Base-by-base conservation (phyloP, 1,140 invertebrate genomes). In the Andricus grossulariae region DNA sequence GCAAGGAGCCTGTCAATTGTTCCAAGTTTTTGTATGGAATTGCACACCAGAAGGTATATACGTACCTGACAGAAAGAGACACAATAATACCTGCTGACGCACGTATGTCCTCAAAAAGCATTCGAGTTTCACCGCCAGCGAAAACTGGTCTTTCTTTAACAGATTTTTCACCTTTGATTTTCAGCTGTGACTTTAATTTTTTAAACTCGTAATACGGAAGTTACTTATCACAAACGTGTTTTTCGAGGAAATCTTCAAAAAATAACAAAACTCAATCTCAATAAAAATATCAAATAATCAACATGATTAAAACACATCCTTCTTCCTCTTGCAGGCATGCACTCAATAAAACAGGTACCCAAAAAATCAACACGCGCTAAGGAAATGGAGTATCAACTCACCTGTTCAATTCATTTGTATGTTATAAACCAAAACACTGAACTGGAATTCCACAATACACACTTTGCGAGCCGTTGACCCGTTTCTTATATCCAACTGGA, bases 31-130 rank as follows among this genome's bases (percentile, higher is more conserved):
- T 57, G 18, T 21, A 39, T 66, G 60, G n/a, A 66, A 66, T 66
- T 66, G 16, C 21, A 66, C 57, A 66, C 25, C 57, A 32, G 57
- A 60, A 11, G 19, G 11, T 52, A 52, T 32, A 52, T 32, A 66
- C 25, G 57, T 13, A 66, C 15, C 39, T 45, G 13, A 66, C 57
- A 66, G 16, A 66, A 66, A 10, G 57, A 66, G 25, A 66, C 57
- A 66, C 25, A 66, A 39, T 66, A 66, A 66, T 66, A 39, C 21
- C 57, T 66, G 57, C 57, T 66, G 60, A 66, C 60, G 60, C 60
- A 66, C 60, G 32, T 66, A 66, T 66, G 57, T 66, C 60, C 57
- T 66, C 57, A 66, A 66, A 66, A 66, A 66, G 25, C 39, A 55
- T 54, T 18, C 21, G 16, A 60, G 57, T 60, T 60, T 60, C 13